phyloP scores from a whole-genome alignment of 2,888 invertebrate species.

The Seira sanloemensis region DNA sequence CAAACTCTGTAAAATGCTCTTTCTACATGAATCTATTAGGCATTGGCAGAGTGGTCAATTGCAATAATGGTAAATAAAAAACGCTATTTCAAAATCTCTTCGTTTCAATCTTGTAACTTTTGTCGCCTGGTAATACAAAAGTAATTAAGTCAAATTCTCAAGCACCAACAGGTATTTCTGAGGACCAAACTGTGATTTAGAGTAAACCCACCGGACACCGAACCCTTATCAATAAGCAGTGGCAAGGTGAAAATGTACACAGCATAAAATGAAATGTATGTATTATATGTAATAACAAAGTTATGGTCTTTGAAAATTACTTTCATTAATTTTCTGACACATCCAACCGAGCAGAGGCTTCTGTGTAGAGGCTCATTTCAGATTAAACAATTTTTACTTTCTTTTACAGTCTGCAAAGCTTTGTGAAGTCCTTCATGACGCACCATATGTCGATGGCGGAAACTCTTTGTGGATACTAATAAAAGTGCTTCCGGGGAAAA shows the following conservation, averaged over 20 bases:
- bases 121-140: too few species aligned
- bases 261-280: too few species aligned
- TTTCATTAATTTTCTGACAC: not conserved
- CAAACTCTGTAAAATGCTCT: too few species aligned
- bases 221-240: too few species aligned
- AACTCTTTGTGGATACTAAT: slow-evolving; percentile 55
- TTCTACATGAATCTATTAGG: too few species aligned
- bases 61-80: too few species aligned
- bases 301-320: not conserved
- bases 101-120: too few species aligned
- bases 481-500: slow-evolving; percentile 60
- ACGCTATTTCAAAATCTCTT: too few species aligned
- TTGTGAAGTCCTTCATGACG: not conserved
- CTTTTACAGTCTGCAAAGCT: not conserved
- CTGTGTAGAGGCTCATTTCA: not conserved
- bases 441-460: slow-evolving; percentile 47
- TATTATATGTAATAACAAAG: not conserved
- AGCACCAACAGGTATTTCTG: not conserved
- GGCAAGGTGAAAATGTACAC: too few species aligned
- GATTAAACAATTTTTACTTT: not conserved
- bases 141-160: too few species aligned
- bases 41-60: too few species aligned
- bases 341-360: not conserved
- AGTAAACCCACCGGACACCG: not conserved
- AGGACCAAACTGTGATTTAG: too few species aligned